These are phyloP conservation scores for Mechanitis mazaeus DNA, from an alignment of 2,888 invertebrate genomes.

Conservation along the genomic window DNA sequence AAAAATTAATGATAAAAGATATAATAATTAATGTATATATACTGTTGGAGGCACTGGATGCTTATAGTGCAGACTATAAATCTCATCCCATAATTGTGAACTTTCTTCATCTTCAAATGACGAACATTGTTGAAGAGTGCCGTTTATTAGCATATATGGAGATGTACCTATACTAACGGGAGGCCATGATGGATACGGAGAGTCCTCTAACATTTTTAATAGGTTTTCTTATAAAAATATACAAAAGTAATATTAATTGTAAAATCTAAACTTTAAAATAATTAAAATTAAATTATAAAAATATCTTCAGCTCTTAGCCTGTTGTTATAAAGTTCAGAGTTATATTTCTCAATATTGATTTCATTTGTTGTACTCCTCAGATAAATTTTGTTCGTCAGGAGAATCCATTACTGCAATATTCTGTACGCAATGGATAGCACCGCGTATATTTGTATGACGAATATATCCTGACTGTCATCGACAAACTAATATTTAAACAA, in stretches of 20 bases:
- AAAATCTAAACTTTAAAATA: neutral
- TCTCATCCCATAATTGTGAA: slow-evolving; percentile 40
- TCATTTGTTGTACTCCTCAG: slow-evolving; percentile 30
- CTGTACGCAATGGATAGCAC: slow-evolving; percentile 39
- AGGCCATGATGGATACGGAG: slow-evolving; percentile 40
- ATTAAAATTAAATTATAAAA: neutral
- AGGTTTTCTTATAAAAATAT: slow-evolving; percentile 30
- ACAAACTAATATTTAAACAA: slow-evolving; percentile 47
- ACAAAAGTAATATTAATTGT: slow-evolving; percentile 11
- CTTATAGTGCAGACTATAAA: slow-evolving; percentile 42
- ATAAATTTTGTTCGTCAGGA: slow-evolving; percentile 27
- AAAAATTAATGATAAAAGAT: neutral
- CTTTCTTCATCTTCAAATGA: slow-evolving; percentile 32
- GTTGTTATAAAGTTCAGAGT: slow-evolving; percentile 36
- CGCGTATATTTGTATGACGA: slow-evolving; percentile 34
- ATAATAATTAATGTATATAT: neutral
- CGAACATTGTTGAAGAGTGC: slow-evolving; percentile 29
- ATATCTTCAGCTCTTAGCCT: slow-evolving; percentile 30
- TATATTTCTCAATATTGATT: slow-evolving; percentile 32
- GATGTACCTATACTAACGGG: slow-evolving; percentile 30
- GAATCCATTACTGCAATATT: slow-evolving; percentile 35
- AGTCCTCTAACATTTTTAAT: slow-evolving; percentile 25
- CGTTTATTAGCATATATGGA: slow-evolving; percentile 43
- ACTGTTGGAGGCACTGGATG: slow-evolving; percentile 35
- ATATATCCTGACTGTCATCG: slow-evolving; percentile 35